Percentiles rank a stretch among this genome's conserved stretches.
phyloP scores from a whole-genome alignment of 2,797 vertebrate genomes.

The Tauraco hartlaubi region DNA sequence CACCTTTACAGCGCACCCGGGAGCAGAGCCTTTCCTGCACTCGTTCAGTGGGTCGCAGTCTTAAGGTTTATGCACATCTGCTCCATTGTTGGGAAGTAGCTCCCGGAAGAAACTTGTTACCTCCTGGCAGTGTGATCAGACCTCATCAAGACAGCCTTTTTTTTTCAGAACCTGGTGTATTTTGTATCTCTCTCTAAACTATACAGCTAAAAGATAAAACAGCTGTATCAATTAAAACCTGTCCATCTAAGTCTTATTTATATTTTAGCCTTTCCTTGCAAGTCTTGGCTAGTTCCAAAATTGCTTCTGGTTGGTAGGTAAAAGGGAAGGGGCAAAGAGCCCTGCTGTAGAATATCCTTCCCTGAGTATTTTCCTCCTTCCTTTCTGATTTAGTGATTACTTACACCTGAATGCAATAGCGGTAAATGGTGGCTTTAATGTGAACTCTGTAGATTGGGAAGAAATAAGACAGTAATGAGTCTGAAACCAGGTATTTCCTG shows the following conservation, averaged over 20 bases:
- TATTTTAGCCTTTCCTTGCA: neutral
- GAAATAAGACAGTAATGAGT: neutral
- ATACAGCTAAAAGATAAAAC: neutral
- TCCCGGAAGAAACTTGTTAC: neutral
- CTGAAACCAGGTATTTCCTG: neutral
- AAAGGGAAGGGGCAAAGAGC: neutral
- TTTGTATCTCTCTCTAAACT: neutral
- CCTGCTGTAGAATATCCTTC: neutral
- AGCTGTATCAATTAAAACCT: neutral
- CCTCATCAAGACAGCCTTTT: neutral
- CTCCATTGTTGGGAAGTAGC: neutral
- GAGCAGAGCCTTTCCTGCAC: neutral
- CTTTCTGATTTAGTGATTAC: neutral
- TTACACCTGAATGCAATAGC: neutral
- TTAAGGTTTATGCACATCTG: neutral
- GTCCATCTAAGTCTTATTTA: neutral
- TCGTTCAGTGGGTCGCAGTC: neutral
- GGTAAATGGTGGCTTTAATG: neutral
- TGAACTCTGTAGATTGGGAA: neutral
- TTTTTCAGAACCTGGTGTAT: neutral
- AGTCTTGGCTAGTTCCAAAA: neutral
- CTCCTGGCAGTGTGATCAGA: neutral
- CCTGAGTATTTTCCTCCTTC: neutral
- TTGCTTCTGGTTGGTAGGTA: neutral
- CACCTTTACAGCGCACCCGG: neutral